These are phyloP conservation scores for Semotilus atromaculatus DNA, from an alignment of 2,797 vertebrate species.

Conservation along the genomic window DNA sequence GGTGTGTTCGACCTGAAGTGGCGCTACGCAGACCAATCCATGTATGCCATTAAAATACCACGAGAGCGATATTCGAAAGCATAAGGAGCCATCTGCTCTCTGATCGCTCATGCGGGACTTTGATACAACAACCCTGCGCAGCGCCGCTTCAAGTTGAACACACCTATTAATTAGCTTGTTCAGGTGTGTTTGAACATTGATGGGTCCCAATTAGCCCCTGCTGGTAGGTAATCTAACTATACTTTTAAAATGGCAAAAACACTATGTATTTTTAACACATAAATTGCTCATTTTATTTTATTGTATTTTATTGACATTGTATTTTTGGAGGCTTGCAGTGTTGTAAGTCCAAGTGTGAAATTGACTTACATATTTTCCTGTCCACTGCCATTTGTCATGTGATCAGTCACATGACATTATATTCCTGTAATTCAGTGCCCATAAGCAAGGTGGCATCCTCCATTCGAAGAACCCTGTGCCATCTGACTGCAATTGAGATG, in stretches of 20 bases:
- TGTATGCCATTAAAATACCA: not conserved
- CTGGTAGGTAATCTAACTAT: not conserved
- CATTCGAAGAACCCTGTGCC: not conserved
- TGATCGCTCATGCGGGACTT: too few species aligned
- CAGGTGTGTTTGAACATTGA: too few species aligned
- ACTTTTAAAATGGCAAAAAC: slow-evolving; percentile 3
- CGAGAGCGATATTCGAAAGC: too few species aligned
- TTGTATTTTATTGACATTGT: not conserved
- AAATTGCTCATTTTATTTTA: not conserved
- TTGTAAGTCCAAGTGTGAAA: not conserved
- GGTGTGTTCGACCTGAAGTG: not conserved
- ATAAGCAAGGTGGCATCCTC: slow-evolving; percentile 7
- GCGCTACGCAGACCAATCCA: too few species aligned
- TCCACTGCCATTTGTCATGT: slow-evolving; percentile 1
- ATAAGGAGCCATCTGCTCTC: too few species aligned
- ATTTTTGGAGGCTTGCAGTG: not conserved
- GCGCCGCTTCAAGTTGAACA: too few species aligned
- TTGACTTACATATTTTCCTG: not conserved
- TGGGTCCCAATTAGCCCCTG: too few species aligned
- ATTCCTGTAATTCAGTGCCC: slow-evolving; percentile 6
- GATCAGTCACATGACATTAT: slow-evolving; percentile 28
- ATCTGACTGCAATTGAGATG: not conserved
- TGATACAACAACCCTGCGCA: too few species aligned
- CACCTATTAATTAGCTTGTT: too few species aligned
- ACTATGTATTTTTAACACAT: not conserved